phyloP scores from a whole-genome alignment of 2,797 vertebrate species.

The Gymnothorax reevesii region DNA sequence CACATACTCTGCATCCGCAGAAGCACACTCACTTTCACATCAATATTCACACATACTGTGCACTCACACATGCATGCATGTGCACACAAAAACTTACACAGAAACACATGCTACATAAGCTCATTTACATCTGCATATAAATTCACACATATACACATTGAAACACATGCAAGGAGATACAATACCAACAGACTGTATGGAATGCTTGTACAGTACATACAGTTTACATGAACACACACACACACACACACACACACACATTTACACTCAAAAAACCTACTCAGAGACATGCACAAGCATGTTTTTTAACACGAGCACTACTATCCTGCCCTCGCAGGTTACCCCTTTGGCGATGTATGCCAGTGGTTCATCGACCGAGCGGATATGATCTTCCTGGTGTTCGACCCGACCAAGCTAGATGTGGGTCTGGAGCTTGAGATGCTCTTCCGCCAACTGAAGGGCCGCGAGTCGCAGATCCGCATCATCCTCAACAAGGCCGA shows the following conservation, averaged over 20 bases:
- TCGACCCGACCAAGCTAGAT: constrained; percentile 96
- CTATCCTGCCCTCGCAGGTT: constrained; percentile 71
- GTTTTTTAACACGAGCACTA: neutral
- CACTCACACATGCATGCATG: too few species aligned
- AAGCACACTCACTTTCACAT: neutral
- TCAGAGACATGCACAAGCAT: neutral
- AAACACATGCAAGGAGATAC: neutral
- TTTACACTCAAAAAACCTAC: neutral
- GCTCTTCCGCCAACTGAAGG: constrained; percentile 95
- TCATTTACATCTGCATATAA: neutral
- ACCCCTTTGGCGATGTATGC: constrained; percentile 97
- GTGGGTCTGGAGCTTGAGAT: constrained; percentile 96
- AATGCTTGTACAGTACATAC: neutral
- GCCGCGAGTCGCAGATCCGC: constrained; percentile 96
- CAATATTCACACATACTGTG: neutral
- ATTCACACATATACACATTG: neutral
- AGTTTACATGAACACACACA: neutral
- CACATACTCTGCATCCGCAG: neutral
- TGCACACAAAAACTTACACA: too few species aligned
- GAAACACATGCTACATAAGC: neutral
- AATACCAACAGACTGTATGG: too few species aligned
- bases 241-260: neutral
- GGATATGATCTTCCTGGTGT: constrained; percentile 96
- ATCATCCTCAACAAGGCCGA: constrained; percentile 98
- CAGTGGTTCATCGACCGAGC: constrained; percentile 99